Percentiles rank a stretch among this genome's conserved stretches.
Evolutionary conservation across 2,113 vertebrate genomes (phyloP).

Genomic region (Melanerpes formicivorus): DNA sequence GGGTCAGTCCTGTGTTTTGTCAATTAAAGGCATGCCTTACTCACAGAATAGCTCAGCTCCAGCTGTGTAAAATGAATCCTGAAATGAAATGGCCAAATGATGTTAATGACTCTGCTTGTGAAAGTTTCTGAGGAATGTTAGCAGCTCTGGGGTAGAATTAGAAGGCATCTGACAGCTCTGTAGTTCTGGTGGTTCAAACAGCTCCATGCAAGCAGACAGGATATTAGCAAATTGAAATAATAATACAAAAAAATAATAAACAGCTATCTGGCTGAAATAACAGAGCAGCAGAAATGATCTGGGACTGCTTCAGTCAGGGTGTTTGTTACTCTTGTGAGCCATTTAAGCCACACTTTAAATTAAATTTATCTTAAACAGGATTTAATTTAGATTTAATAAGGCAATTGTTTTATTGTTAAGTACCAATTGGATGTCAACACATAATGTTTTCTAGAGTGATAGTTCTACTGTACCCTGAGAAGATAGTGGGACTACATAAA

Average conservation of each 20-base stretch:
- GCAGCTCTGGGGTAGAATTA: background rate
- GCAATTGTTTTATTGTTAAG: slow-evolving; percentile 62
- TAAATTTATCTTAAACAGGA: slow-evolving; percentile 55
- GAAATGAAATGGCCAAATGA: slow-evolving; percentile 63
- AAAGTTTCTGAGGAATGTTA: slow-evolving; percentile 65
- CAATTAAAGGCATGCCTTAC: slow-evolving; percentile 15
- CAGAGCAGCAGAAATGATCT: background rate
- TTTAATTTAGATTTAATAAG: slow-evolving; percentile 66
- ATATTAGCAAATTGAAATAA: slow-evolving; percentile 42
- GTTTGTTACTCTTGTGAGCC: slow-evolving; percentile 46
- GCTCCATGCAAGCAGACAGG: background rate
- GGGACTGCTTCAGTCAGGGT: slow-evolving; percentile 12
- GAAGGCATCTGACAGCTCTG: slow-evolving; percentile 14
- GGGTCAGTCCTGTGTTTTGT: slow-evolving; percentile 29
- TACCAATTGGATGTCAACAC: slow-evolving; percentile 53
- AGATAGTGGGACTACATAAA: slow-evolving; percentile 1
- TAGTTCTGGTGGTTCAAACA: slow-evolving; percentile 21
- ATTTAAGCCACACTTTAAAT: slow-evolving; percentile 50
- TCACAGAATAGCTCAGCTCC: slow-evolving; percentile 32
- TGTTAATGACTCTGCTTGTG: slow-evolving; percentile 31
- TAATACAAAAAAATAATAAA: slow-evolving; percentile 36
- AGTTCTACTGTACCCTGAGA: slow-evolving; percentile 7
- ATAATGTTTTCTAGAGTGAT: slow-evolving; percentile 1
- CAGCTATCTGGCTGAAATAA: slow-evolving; percentile 33
- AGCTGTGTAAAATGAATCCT: slow-evolving; percentile 53